Percentiles rank a stretch among this genome's conserved stretches.
phyloP scores from a whole-genome alignment of 2,797 vertebrate genomes.

The Brachymystax lenok region DNA sequence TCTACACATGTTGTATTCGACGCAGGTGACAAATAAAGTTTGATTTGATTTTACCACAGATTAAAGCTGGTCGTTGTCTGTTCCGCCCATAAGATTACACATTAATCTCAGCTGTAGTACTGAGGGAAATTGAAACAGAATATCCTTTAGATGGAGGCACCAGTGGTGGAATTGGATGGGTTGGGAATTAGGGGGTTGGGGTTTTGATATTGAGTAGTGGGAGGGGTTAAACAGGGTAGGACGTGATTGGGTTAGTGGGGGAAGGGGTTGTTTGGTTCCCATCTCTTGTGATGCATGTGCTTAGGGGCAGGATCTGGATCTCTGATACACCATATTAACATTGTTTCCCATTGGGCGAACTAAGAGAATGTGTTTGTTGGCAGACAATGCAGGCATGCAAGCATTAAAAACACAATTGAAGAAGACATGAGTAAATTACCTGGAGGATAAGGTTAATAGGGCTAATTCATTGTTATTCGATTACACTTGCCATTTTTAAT shows the following conservation, averaged over 20 bases:
- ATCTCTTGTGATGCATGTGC: not conserved
- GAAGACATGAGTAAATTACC: slow-evolving; percentile 46
- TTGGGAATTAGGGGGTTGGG: not conserved
- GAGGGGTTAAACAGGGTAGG: not conserved
- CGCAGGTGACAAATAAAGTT: too few species aligned
- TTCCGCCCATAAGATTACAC: slow-evolving; percentile 63
- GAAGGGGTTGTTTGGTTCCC: not conserved
- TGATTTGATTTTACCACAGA: slow-evolving; percentile 52
- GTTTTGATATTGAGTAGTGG: not conserved
- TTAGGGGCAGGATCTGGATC: not conserved
- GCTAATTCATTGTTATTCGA: slow-evolving; percentile 21
- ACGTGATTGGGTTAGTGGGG: not conserved
- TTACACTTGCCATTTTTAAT: not conserved
- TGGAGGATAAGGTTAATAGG: slow-evolving; percentile 51
- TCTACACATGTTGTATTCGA: too few species aligned
- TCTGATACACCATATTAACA: not conserved
- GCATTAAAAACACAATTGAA: slow-evolving; percentile 23
- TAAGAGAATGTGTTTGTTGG: slow-evolving; percentile 47
- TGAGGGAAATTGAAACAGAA: slow-evolving; percentile 28
- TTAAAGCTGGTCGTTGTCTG: slow-evolving; percentile 58
- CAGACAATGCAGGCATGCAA: slow-evolving; percentile 20
- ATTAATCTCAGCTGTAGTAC: slow-evolving; percentile 25
- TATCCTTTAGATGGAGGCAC: slow-evolving; percentile 29
- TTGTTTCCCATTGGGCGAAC: not conserved
- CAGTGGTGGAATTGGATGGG: slow-evolving; percentile 16